Conservation (phyloP, 2,888 invertebrate genomes). For the Plebejus anna region DNA sequence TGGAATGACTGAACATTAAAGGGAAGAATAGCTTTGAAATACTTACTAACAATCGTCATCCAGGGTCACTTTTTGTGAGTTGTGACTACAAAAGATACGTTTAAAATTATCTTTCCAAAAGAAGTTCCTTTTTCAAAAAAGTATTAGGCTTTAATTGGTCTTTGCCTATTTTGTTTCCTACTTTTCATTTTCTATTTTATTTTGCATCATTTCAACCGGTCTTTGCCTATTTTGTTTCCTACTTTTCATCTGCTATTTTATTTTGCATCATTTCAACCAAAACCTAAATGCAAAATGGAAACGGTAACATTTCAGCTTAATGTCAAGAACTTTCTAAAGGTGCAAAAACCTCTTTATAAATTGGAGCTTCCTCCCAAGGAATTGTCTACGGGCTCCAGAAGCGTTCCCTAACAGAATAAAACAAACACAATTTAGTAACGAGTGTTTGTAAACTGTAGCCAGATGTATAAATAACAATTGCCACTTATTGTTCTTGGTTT, state of each 20-base stretch:
- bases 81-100: background rate
- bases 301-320: background rate
- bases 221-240: no score
- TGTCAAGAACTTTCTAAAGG: slow-evolving; percentile 27
- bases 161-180: background rate
- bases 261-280: background rate
- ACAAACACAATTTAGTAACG: slow-evolving; percentile 64
- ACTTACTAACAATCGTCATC: background rate
- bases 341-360: slow-evolving; percentile 32
- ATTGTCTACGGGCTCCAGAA: slow-evolving; percentile 42
- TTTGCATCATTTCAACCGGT: background rate
- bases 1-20: background rate
- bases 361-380: slow-evolving; percentile 34
- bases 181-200: background rate
- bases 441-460: slow-evolving; percentile 52
- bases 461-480: slow-evolving; percentile 55
- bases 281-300: background rate
- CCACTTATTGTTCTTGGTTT: slow-evolving; percentile 26
- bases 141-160: background rate
- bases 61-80: background rate
- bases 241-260: background rate
- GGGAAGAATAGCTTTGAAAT: background rate
- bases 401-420: slow-evolving; percentile 46
- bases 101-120: background rate
- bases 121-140: background rate